phyloP scores from a whole-genome alignment of 2,888 invertebrate genomes.

The Anagyrus pseudococci region DNA sequence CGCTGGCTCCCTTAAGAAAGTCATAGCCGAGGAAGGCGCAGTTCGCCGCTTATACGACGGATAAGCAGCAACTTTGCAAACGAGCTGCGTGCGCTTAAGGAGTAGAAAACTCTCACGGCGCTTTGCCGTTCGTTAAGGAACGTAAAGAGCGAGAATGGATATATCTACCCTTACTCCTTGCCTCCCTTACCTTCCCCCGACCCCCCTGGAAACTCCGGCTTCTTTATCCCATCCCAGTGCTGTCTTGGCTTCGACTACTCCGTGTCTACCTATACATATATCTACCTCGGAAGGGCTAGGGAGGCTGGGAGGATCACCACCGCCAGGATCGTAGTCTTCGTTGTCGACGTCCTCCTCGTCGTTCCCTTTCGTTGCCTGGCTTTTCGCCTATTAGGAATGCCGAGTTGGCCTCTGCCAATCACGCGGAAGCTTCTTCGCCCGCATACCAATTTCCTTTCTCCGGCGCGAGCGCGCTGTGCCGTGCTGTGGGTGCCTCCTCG shows the following conservation, averaged over 20 bases:
- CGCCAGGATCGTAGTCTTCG: no score
- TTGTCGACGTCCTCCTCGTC: no score
- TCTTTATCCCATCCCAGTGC: background rate
- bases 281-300: no score
- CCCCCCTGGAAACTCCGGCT: background rate
- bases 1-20: no score
- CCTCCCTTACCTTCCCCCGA: background rate
- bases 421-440: conserved; percentile 45
- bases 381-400: conserved; percentile 47
- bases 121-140: conserved; percentile 16
- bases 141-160: conserved; percentile 26
- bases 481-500: conserved; percentile 1
- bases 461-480: background rate
- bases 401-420: conserved; percentile 51
- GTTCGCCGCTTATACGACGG: no score
- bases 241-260: background rate
- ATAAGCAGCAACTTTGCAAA: conserved; percentile 6
- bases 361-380: conserved; percentile 1
- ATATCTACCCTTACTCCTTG: background rate
- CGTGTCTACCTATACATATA: no score
- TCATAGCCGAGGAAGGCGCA: no score
- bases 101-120: conserved; percentile 2
- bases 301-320: conserved; percentile 4
- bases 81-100: no score
- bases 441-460: conserved; percentile 50